Conservation (phyloP, 2,797 vertebrate genomes). For the Pteropus rufus region DNA sequence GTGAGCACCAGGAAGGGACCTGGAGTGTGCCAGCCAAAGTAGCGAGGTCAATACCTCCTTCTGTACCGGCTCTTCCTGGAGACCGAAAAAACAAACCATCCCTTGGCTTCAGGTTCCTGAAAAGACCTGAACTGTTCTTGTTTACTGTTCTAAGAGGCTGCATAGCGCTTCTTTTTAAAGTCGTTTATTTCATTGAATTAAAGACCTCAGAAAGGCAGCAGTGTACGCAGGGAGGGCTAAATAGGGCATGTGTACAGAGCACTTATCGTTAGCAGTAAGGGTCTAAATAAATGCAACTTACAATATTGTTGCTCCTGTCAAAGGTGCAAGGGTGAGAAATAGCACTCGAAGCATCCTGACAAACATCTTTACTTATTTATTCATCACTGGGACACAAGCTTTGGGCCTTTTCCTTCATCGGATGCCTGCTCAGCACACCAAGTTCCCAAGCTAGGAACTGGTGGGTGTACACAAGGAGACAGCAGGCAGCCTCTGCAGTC, state of each 20-base stretch:
- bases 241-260: neutral
- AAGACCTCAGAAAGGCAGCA: constrained; percentile 29
- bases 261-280: neutral
- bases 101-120: constrained; percentile 61
- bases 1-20: constrained; percentile 55
- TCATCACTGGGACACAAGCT: neutral
- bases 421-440: neutral
- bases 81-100: constrained; percentile 60
- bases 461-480: neutral
- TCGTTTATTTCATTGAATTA: constrained; percentile 45
- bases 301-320: neutral
- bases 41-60: constrained; percentile 67
- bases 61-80: constrained; percentile 59
- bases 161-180: constrained; percentile 33
- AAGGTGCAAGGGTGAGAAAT: neutral
- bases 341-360: neutral
- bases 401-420: neutral
- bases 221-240: neutral
- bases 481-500: neutral
- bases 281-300: constrained; percentile 21
- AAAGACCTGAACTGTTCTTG: constrained; percentile 60
- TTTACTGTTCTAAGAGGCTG: constrained; percentile 53
- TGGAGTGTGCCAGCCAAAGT: constrained; percentile 44
- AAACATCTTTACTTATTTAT: constrained; percentile 32
- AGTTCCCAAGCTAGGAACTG: neutral